Evolutionary conservation across 2,888 invertebrate genomes (phyloP).

Genomic region (Cheiracanthium punctorium): DNA sequence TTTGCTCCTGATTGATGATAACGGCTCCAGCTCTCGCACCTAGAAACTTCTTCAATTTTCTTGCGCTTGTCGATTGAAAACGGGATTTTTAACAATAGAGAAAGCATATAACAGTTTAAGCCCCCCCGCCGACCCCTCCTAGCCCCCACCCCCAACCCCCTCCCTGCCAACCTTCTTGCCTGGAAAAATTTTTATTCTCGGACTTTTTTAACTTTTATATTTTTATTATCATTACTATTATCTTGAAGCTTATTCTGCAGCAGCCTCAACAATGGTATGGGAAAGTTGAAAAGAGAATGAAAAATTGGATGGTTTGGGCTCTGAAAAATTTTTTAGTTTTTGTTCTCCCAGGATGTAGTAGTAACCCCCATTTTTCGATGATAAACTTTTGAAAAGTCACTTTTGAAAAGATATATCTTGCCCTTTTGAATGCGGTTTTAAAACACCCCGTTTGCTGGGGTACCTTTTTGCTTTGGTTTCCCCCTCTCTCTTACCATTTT

Average conservation of each 20-base stretch:
- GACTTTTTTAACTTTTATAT: constrained; percentile 26
- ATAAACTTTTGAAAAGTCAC: constrained; percentile 63
- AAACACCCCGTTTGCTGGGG: no score
- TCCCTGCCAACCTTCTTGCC: constrained; percentile 23
- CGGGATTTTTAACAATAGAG: constrained; percentile 42
- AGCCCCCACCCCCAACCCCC: constrained; percentile 56
- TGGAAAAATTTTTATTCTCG: no score
- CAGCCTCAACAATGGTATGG: constrained; percentile 42
- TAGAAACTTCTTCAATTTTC: constrained; percentile 65
- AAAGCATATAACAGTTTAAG: constrained; percentile 55
- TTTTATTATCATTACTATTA: constrained; percentile 67
- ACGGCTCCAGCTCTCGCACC: constrained; percentile 57
- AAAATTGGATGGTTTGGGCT: constrained; percentile 54
- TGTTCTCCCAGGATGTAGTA: constrained; percentile 14
- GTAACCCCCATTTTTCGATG: constrained; percentile 53
- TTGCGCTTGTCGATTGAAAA: constrained; percentile 52
- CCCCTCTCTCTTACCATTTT: no score
- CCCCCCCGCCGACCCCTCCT: constrained; percentile 53
- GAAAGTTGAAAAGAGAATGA: constrained; percentile 32
- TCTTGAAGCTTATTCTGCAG: constrained; percentile 25
- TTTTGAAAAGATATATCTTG: constrained; percentile 64
- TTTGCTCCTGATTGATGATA: constrained; percentile 62
- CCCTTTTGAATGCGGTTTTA: constrained; percentile 64
- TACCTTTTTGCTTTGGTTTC: constrained; percentile 45
- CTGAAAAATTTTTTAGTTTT: constrained; percentile 50